phyloP scores from a whole-genome alignment of 2,113 vertebrate species.

The Vanacampus margaritifer region DNA sequence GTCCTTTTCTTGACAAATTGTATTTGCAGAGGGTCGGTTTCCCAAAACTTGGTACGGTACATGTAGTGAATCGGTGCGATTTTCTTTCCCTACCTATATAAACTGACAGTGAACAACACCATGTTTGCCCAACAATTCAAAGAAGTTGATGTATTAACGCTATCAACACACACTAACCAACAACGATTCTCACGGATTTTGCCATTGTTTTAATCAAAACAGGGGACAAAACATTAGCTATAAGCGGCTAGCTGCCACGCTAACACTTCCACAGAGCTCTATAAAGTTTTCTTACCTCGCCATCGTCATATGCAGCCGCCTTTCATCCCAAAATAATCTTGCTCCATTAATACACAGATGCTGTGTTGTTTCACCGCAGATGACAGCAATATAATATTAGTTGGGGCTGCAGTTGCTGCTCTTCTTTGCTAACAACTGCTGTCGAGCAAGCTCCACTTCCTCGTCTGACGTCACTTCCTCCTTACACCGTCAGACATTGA shows the following conservation, averaged over 20 bases:
- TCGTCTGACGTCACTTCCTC: slow-evolving; percentile 54
- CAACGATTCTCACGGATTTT: not conserved
- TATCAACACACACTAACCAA: not conserved
- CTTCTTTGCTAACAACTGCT: slow-evolving; percentile 17
- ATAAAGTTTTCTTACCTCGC: slow-evolving; percentile 45
- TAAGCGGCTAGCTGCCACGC: slow-evolving; percentile 25
- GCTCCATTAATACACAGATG: not conserved
- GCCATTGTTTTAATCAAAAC: not conserved
- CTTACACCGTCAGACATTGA: slow-evolving; percentile 18
- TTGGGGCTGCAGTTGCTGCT: slow-evolving; percentile 14
- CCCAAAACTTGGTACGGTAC: not conserved
- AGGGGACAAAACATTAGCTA: slow-evolving; percentile 34
- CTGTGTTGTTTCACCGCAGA: not conserved
- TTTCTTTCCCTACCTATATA: not conserved
- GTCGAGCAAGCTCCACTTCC: slow-evolving; percentile 45
- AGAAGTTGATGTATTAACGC: not conserved
- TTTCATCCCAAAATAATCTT: slow-evolving; percentile 7
- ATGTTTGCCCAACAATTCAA: not conserved
- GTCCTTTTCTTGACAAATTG: too few relatives aligned
- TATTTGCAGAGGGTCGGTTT: not conserved
- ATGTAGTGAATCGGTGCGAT: not conserved
- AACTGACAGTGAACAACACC: not conserved
- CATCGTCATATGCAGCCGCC: slow-evolving; percentile 37
- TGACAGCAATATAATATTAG: not conserved
- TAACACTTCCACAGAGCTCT: slow-evolving; percentile 16